Evolutionary conservation across 2,888 invertebrate genomes (phyloP).

Genomic region (Caenorhabditis becei): DNA sequence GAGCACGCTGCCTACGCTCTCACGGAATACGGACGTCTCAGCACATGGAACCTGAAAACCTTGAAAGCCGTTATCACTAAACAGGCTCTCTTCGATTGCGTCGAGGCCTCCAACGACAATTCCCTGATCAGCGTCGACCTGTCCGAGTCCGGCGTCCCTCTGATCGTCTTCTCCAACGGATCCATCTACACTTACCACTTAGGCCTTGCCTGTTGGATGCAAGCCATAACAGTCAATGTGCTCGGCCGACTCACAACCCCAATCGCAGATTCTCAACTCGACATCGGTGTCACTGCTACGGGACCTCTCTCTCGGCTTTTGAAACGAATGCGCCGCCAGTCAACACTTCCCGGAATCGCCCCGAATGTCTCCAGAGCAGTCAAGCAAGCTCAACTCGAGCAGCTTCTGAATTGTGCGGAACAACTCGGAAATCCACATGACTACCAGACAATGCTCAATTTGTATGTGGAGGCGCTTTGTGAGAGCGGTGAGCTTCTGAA

Average conservation of each 20-base stretch:
- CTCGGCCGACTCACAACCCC: constrained; percentile 26
- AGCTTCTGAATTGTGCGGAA: constrained; percentile 53
- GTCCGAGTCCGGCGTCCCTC: constrained; percentile 56
- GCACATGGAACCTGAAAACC: constrained; percentile 63
- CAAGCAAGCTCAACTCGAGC: constrained; percentile 52
- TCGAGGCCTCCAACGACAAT: constrained; percentile 44
- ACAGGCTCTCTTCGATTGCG: constrained; percentile 64
- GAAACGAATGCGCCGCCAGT: constrained; percentile 52
- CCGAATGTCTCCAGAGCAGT: constrained; percentile 32
- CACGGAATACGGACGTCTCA: constrained; percentile 63
- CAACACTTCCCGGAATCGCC: constrained; percentile 23
- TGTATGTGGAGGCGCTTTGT: constrained; percentile 54
- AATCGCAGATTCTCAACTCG: constrained; percentile 22
- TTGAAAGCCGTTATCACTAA: constrained; percentile 45
- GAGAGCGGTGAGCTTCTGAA: constrained; percentile 34
- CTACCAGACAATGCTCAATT: constrained; percentile 48
- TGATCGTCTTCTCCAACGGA: constrained; percentile 64
- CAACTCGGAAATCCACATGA: constrained; percentile 44
- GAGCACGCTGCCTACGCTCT: constrained; percentile 62
- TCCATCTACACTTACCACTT: constrained; percentile 62
- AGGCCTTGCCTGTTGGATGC: constrained; percentile 33
- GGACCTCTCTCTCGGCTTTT: constrained; percentile 60
- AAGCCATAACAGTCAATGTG: constrained; percentile 23
- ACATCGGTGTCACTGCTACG: constrained; percentile 21
- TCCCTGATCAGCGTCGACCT: constrained; percentile 41